Evolutionary conservation across 1,140 invertebrate species (phyloP).

Genomic region (Drosophila pandora): DNA sequence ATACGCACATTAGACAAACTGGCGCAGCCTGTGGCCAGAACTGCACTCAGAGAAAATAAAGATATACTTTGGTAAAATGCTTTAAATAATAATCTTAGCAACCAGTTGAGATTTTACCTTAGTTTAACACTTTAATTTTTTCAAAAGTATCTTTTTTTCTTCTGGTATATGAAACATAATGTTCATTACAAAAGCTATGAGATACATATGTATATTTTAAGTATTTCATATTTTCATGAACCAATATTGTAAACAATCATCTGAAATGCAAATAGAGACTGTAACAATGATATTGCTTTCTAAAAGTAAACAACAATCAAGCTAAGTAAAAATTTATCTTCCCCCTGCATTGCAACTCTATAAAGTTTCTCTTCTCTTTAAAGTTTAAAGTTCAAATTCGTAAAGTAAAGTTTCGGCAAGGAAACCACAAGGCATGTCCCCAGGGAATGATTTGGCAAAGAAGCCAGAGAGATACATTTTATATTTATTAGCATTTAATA

Average conservation of each 20-base stretch:
- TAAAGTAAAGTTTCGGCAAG: background rate
- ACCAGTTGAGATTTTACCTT: no score
- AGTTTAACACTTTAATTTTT: no score
- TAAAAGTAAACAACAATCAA: background rate
- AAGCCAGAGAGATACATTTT: background rate
- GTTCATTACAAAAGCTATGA: no score
- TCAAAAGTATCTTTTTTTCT: no score
- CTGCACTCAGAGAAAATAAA: slow-evolving; percentile 10
- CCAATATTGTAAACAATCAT: background rate
- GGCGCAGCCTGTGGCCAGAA: slow-evolving; percentile 52
- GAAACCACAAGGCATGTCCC: background rate
- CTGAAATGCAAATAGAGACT: background rate
- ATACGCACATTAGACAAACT: slow-evolving; percentile 32
- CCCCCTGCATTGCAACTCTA: background rate
- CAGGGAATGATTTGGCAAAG: background rate
- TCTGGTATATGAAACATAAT: no score
- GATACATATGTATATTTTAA: no score
- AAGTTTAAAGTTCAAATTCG: background rate
- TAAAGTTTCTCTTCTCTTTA: background rate
- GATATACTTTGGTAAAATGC: no score
- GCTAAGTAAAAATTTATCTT: background rate
- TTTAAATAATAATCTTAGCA: no score
- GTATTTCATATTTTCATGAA: background rate
- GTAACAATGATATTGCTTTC: background rate
- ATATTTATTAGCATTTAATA: slow-evolving; percentile 1